Evolutionary conservation across 2,797 vertebrate genomes (phyloP).

Genomic region (Macroramphosus scolopax): DNA sequence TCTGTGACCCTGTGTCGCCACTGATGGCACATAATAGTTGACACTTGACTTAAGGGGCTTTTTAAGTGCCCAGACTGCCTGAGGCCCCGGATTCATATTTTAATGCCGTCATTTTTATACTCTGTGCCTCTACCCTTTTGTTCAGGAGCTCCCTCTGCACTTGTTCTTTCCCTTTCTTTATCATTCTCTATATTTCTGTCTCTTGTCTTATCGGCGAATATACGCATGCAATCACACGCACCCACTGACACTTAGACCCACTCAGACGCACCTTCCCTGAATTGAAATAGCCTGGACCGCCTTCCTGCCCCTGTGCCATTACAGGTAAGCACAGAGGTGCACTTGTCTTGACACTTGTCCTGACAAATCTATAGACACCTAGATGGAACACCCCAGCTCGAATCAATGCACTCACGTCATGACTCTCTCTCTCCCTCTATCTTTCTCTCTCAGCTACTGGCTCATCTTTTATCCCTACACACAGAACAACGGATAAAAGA

Average conservation of each 20-base stretch:
- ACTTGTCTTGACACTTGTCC: constrained; percentile 67
- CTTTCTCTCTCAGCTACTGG: constrained; percentile 2
- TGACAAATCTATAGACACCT: constrained; percentile 57
- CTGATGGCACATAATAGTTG: constrained; percentile 75
- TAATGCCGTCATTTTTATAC: constrained; percentile 65
- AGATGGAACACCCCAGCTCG: constrained; percentile 44
- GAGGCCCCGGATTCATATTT: constrained; percentile 62
- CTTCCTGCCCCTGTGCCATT: constrained; percentile 47
- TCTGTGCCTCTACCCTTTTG: constrained; percentile 49
- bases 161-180: constrained; percentile 47
- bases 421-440: constrained; percentile 16
- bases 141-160: constrained; percentile 46
- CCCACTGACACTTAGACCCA: constrained; percentile 39
- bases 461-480: constrained; percentile 1
- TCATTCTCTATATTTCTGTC: constrained; percentile 16
- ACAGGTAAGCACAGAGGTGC: constrained; percentile 56
- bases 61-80: constrained; percentile 68
- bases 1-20: constrained; percentile 64
- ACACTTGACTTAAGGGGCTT: constrained; percentile 71
- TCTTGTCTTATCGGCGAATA: constrained; percentile 27
- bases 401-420: constrained; percentile 34
- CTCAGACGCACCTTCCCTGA: constrained; percentile 53
- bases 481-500: no score
- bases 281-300: constrained; percentile 58
- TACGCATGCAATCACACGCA: constrained; percentile 25